Evolutionary conservation across 2,797 vertebrate genomes (phyloP).

Genomic region (Xyrichtys novacula): DNA sequence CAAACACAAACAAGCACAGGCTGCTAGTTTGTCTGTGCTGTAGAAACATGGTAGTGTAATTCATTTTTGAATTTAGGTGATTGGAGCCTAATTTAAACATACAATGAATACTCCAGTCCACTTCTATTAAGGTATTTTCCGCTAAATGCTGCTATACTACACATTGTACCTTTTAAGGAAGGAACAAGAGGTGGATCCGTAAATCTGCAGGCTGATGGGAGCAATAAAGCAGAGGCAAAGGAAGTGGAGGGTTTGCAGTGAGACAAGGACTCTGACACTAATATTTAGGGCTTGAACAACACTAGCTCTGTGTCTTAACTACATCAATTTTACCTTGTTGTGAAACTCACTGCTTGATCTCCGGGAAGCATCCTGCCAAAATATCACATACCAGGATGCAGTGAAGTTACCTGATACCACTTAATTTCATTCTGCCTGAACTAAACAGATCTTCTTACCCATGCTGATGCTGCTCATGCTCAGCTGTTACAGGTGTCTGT

Average conservation of each 20-base stretch:
- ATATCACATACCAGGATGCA: slow-evolving; percentile 61
- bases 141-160: no score
- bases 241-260: slow-evolving; percentile 10
- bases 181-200: not conserved
- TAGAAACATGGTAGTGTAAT: no score
- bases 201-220: not conserved
- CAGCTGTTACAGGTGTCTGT: not conserved
- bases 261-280: not conserved
- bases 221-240: not conserved
- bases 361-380: slow-evolving; percentile 66
- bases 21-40: no score
- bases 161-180: no score
- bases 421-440: not conserved
- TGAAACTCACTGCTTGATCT: slow-evolving; percentile 39
- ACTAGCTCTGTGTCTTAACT: not conserved
- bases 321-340: slow-evolving; percentile 64
- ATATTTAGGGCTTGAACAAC: slow-evolving; percentile 9
- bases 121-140: no score
- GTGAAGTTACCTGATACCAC: slow-evolving; percentile 5
- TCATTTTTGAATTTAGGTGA: no score
- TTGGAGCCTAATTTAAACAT: no score
- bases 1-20: no score
- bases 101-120: no score
- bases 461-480: not conserved
- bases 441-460: not conserved